phyloP scores from a whole-genome alignment of 2,888 invertebrate species.

The Temnothorax ravouxi region DNA sequence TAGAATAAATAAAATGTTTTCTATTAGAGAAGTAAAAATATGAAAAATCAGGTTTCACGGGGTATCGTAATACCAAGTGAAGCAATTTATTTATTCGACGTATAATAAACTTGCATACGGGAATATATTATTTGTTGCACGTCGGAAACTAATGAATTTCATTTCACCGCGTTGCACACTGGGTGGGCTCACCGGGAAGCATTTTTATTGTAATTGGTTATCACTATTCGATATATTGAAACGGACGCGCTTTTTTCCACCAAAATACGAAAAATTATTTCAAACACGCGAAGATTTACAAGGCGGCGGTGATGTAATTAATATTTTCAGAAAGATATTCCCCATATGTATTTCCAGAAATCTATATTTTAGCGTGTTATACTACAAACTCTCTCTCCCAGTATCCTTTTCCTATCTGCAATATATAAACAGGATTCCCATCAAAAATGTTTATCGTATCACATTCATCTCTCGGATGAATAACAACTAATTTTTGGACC shows the following conservation, averaged over 20 bases:
- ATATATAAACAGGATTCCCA: not conserved
- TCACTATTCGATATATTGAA: constrained; percentile 50
- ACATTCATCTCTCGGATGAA: not conserved
- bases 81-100: constrained; percentile 41
- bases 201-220: constrained; percentile 50
- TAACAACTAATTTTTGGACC: constrained; percentile 29
- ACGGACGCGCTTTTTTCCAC: constrained; percentile 12
- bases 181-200: constrained; percentile 1
- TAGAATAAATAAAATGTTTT: constrained; percentile 30
- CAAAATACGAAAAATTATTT: constrained; percentile 39
- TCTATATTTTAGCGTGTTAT: not conserved
- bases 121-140: constrained; percentile 40
- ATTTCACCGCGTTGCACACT: not conserved
- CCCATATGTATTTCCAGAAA: constrained; percentile 21
- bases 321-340: constrained; percentile 28
- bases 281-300: constrained; percentile 16
- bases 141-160: constrained; percentile 54
- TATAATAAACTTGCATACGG: constrained; percentile 22
- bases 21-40: constrained; percentile 11
- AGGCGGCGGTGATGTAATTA: constrained; percentile 30
- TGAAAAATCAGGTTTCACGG: not conserved
- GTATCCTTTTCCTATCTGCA: constrained; percentile 8
- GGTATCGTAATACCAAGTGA: constrained; percentile 13
- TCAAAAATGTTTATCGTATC: constrained; percentile 28
- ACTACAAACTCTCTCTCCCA: constrained; percentile 5